Evolutionary conservation across 2,113 vertebrate genomes (phyloP).

Genomic region (Ciconia boyciana): DNA sequence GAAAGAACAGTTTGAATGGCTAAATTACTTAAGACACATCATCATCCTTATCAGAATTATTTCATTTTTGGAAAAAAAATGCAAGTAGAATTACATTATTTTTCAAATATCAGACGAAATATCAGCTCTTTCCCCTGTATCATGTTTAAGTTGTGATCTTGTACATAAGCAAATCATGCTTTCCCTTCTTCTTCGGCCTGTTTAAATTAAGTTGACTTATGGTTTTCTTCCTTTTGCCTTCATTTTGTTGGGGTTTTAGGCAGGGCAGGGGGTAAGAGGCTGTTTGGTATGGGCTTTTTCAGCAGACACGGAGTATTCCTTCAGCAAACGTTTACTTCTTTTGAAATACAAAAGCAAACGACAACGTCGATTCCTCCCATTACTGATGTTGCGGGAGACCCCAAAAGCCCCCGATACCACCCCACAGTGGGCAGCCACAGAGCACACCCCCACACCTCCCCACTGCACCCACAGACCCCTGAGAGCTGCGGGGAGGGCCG

Average conservation of each 20-base stretch:
- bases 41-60: not conserved
- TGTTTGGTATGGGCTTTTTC: not conserved
- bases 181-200: not conserved
- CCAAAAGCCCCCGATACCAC: not conserved
- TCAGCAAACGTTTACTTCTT: rapidly evolving
- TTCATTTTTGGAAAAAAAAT: not conserved
- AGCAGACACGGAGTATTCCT: not conserved
- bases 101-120: not conserved
- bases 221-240: not conserved
- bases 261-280: not conserved
- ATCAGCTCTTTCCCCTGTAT: not conserved
- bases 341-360: rapidly evolving
- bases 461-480: no score
- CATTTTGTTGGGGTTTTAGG: not conserved
- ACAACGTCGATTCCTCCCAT: rapidly evolving
- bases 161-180: not conserved
- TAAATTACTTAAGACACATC: not conserved
- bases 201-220: not conserved
- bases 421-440: not conserved
- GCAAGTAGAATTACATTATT: not conserved
- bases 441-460: not conserved
- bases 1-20: not conserved
- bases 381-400: rapidly evolving
- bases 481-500: not conserved
- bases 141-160: not conserved